These are phyloP conservation scores for Drosophila aff. DNA, from an alignment of 1,140 invertebrate species.

Conservation along the genomic window DNA sequence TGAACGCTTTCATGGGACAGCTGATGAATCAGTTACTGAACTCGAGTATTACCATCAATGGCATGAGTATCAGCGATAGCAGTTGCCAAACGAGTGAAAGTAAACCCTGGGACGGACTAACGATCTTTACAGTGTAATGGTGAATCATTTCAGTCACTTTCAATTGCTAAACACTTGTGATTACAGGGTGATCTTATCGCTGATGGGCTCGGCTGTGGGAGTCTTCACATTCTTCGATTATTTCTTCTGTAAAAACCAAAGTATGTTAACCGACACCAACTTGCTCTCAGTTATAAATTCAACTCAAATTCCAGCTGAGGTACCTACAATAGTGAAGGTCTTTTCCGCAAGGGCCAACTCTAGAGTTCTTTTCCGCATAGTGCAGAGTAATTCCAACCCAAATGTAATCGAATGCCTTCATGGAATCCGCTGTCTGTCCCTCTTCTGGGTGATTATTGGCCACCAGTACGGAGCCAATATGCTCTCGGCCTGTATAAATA, in stretches of 20 bases:
- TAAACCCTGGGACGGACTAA: constrained; percentile 18
- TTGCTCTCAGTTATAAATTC: background rate
- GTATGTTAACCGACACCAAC: constrained; percentile 16
- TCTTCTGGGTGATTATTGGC: constrained; percentile 88
- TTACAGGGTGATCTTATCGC: constrained; percentile 40
- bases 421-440: constrained; percentile 87
- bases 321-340: constrained; percentile 21
- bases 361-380: constrained; percentile 34
- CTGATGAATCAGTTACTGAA: background rate
- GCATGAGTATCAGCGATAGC: constrained; percentile 10
- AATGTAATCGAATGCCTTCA: constrained; percentile 85
- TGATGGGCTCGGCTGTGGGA: constrained; percentile 12
- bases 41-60: background rate
- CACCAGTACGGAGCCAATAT: constrained; percentile 75
- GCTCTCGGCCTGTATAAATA: background rate
- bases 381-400: constrained; percentile 34
- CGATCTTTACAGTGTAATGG: constrained; percentile 50
- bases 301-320: background rate
- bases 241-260: constrained; percentile 34
- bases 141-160: background rate
- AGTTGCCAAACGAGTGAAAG: constrained; percentile 21
- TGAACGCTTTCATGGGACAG: background rate
- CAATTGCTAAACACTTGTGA: background rate
- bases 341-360: constrained; percentile 56
- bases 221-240: constrained; percentile 42